Conservation (phyloP, 1,140 invertebrate species). For the Microvelia longipes region DNA sequence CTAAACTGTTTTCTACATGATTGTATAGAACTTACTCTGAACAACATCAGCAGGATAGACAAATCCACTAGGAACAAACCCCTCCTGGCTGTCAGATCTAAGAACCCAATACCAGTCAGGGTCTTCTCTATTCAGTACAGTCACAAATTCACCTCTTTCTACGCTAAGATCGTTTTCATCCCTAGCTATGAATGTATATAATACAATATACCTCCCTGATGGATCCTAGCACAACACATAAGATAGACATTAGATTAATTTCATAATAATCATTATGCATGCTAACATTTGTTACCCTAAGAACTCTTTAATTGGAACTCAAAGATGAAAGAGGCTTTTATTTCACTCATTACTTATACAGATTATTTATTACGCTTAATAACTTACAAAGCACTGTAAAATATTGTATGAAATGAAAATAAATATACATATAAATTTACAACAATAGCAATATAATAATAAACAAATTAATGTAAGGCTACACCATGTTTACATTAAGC, state of each 20-base stretch:
- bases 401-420: no score
- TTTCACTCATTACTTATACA: no score
- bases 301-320: not conserved
- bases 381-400: no score
- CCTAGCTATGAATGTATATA: slow-evolving; percentile 81
- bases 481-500: no score
- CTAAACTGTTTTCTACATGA: no score
- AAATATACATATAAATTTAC: no score
- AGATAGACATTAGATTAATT: no score
- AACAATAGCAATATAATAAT: no score
- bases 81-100: slow-evolving; percentile 79
- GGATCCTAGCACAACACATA: slow-evolving; percentile 42
- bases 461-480: no score
- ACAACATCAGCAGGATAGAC: slow-evolving; percentile 76
- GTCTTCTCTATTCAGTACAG: slow-evolving; percentile 83
- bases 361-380: no score
- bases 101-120: slow-evolving; percentile 93
- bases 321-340: no score
- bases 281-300: not conserved
- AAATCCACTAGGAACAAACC: slow-evolving; percentile 89
- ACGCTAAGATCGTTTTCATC: slow-evolving; percentile 92
- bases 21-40: slow-evolving; percentile 43
- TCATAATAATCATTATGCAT: not conserved
- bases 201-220: slow-evolving; percentile 73
- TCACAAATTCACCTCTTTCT: slow-evolving; percentile 84